phyloP scores from a whole-genome alignment of 1,140 invertebrate species.

The Maconellicoccus hirsutus region DNA sequence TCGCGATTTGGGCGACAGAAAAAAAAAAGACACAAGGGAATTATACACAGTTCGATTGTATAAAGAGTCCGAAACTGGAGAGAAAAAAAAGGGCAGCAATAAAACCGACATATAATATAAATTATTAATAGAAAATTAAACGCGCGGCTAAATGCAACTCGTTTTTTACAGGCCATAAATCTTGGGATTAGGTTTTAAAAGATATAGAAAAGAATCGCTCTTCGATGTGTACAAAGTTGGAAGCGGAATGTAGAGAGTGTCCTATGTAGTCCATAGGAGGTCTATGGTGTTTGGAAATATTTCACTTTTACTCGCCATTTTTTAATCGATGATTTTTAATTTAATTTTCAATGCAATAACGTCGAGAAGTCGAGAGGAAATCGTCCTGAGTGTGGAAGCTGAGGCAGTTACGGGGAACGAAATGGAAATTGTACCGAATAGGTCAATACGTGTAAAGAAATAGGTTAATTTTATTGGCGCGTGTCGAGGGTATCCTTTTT shows the following conservation, averaged over 20 bases:
- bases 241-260: not conserved
- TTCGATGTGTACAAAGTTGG: not conserved
- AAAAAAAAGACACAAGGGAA: not conserved
- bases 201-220: constrained; percentile 8
- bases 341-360: no score
- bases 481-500: no score
- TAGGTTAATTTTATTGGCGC: no score
- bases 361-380: no score
- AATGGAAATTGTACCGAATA: no score
- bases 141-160: constrained; percentile 6
- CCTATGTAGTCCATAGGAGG: not conserved
- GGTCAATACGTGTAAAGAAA: no score
- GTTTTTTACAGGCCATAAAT: constrained; percentile 9
- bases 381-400: no score
- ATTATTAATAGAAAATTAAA: constrained; percentile 10
- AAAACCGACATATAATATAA: constrained; percentile 6
- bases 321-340: no score
- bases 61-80: not conserved
- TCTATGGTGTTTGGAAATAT: no score
- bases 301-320: no score
- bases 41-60: not conserved
- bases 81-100: not conserved
- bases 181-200: constrained; percentile 4
- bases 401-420: no score
- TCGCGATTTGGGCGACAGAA: not conserved